Evolutionary conservation across 1,140 invertebrate genomes (phyloP), one percentile per base, ranked within the genome.

Genomic region (Calliphora vicina): DNA sequence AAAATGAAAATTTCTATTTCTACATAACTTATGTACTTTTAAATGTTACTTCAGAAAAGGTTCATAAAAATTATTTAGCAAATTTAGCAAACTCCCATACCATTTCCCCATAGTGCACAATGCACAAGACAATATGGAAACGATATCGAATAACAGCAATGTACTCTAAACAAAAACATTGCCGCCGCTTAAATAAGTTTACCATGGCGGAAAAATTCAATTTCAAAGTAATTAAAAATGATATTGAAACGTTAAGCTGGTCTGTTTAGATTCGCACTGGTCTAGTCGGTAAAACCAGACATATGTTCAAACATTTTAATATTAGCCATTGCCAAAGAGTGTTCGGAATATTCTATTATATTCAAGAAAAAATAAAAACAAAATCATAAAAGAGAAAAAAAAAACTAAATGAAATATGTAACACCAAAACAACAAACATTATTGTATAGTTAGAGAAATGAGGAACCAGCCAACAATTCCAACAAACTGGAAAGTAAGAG

Each of bases 171-270:
- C n/a, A 23, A 25, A 20, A 67, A 20, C 4, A 67, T 67, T 67
- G 20, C 61, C 61, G 20, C 61, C 61, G 61, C n/a, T 67, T 67
- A 67, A 67, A 20, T 67, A 67, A 67, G 57, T 67, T 67, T 67
- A 23, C n/a, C 12, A 67, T 67, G 61, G 73, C 27, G 27, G 73
- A 43, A 76, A 76, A 76, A 76, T 76, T 76, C 73, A 76, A 76
- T 76, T 76, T 76, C 25, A 43, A 76, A 76, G 73, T 76, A 76
- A 76, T 76, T 76, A 76, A 76, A 76, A 76, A 26, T 76, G 73
- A 76, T 43, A 76, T 67, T 67, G 61, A 67, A 67, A 67, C 61
- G 61, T 67, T 67, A 67, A 67, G 61, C 61, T 67, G n/a, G 61
- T n/a, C 61, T 67, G 61, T 23, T 23, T n/a, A 0, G 50, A 17